Evolutionary conservation across 2,113 vertebrate genomes (phyloP), one percentile per base, ranked within the genome.

Genomic region (Ovis canadensis): DNA sequence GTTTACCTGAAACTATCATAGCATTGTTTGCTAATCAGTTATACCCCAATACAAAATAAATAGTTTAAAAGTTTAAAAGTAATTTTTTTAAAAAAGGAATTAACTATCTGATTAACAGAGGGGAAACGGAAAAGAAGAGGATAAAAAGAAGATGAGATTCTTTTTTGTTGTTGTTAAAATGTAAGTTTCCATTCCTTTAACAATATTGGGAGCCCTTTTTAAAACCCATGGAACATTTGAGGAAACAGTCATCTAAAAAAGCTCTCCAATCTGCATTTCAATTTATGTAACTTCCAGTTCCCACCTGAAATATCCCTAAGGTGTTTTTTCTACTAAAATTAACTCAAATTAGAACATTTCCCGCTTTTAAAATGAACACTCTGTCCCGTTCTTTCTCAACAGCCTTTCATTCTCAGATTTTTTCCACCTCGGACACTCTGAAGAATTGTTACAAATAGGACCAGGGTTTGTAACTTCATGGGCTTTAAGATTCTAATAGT

Each of bases 241-340:
- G 29, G 52, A 86, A 91, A 54, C 3, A 50, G 10, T 17, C 94
- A 50, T 17, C 5, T 31, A 60, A 33, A 74, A 92, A 87, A 87
- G 0, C 15, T 71, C 62, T 90, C 54, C 33, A 57, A 83, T 78
- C 50, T 87, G 8, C 59, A n/a, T 91, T 93, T 96, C 55, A 86
- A 50, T 77, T 57, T 64, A 64, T 74, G 11, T 67, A 88, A 96
- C 89, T 55, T 60, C 36, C 4, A 1, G 43, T 86, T 96, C 88
- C 77, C 64, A 3, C 67, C 8, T 62, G 43, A 93, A 95, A 85
- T 78, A 81, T 50, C 52, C 55, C 19, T 92, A 48, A 90, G 3
- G 43, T 91, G 31, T 90, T 60, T 97, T 97, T 94, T 86, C 52
- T 92, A 84, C 9, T 62, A 71, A 97, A 92, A 67, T 82, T 33